Conservation (phyloP, 2,797 vertebrate species). For the Holocentrus rufus region DNA sequence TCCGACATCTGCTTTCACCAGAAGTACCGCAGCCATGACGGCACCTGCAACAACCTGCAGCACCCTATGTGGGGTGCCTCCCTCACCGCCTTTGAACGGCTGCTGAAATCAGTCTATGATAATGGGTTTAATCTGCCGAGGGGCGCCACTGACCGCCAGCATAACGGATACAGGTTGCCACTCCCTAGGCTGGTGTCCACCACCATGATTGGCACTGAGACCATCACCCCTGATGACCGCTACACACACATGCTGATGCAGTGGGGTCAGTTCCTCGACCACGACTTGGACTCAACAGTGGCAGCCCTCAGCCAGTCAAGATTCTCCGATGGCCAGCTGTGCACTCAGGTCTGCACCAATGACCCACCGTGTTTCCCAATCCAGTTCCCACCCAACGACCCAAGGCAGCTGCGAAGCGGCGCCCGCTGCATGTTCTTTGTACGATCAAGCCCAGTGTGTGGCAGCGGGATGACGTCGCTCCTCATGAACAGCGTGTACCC, state of each 20-base stretch:
- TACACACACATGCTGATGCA: conserved; percentile 99
- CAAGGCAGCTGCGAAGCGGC: conserved; percentile 84
- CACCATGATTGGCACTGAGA: conserved; percentile 90
- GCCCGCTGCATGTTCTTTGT: conserved; percentile 98
- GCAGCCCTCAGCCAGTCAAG: conserved; percentile 94
- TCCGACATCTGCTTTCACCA: conserved; percentile 98
- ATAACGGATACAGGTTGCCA: conserved; percentile 88
- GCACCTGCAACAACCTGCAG: conserved; percentile 98
- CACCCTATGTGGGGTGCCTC: conserved; percentile 99
- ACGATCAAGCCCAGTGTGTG: conserved; percentile 95
- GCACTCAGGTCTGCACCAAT: conserved; percentile 90
- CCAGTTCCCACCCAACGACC: conserved; percentile 91
- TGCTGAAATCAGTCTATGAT: conserved; percentile 94
- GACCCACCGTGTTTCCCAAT: conserved; percentile 97
- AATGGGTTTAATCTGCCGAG: conserved; percentile 97
- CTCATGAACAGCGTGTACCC: conserved; percentile 99
- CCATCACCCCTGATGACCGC: conserved; percentile 90
- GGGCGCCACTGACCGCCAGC: conserved; percentile 83
- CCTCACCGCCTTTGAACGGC: conserved; percentile 93
- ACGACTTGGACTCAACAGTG: conserved; percentile 95
- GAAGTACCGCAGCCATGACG: conserved; percentile 95
- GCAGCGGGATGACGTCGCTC: conserved; percentile 97
- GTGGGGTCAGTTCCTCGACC: conserved; percentile 99
- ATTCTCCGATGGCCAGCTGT: conserved; percentile 95
- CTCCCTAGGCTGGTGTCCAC: conserved; percentile 94